These are phyloP conservation scores for Lutjanus campechanus DNA, from an alignment of 2,797 vertebrate species.

Conservation along the genomic window DNA sequence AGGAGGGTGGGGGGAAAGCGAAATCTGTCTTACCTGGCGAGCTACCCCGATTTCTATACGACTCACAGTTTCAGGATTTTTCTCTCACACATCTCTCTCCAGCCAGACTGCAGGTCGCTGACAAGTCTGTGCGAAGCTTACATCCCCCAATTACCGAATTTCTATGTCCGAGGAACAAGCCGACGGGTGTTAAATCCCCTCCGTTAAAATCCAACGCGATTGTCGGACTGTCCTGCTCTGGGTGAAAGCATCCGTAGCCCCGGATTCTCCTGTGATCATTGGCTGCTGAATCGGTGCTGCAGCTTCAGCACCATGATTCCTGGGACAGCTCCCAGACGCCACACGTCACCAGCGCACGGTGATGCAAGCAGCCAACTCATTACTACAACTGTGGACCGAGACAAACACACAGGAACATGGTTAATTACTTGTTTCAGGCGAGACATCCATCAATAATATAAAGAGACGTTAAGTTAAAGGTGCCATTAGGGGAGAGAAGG, in stretches of 20 bases:
- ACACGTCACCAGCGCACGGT: slow-evolving; percentile 83
- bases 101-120: slow-evolving; percentile 71
- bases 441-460: not conserved
- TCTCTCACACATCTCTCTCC: slow-evolving; percentile 49
- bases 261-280: slow-evolving; percentile 77
- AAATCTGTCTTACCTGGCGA: slow-evolving; percentile 78
- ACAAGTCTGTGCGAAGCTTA: slow-evolving; percentile 58
- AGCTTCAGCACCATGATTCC: slow-evolving; percentile 92
- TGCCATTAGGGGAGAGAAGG: not conserved
- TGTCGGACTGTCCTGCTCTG: slow-evolving; percentile 72
- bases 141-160: slow-evolving; percentile 51
- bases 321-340: slow-evolving; percentile 94
- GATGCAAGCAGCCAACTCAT: slow-evolving; percentile 80
- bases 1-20: slow-evolving; percentile 18
- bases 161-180: slow-evolving; percentile 41
- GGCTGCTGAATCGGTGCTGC: slow-evolving; percentile 79
- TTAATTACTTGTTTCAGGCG: slow-evolving; percentile 26
- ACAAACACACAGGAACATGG: slow-evolving; percentile 39
- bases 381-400: slow-evolving; percentile 57
- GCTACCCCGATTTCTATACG: slow-evolving; percentile 66
- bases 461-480: slow-evolving; percentile 8
- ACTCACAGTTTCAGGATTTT: slow-evolving; percentile 62
- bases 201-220: slow-evolving; percentile 62
- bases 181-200: slow-evolving; percentile 57
- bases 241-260: slow-evolving; percentile 69